phyloP scores from a whole-genome alignment of 2,888 invertebrate species.

The Halictus ligatus region DNA sequence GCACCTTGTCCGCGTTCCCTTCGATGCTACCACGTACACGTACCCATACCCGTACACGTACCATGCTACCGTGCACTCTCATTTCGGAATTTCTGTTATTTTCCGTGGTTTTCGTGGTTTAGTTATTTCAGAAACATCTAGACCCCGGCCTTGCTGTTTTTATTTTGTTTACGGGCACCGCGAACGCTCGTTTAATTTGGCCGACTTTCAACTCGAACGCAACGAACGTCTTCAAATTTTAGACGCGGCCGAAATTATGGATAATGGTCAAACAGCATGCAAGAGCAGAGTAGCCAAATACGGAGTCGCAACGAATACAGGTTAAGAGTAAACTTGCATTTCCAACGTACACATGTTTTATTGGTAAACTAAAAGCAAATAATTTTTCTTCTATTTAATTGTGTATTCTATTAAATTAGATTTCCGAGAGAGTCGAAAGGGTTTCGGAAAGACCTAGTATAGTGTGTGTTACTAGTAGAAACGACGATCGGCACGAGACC shows the following conservation, averaged over 20 bases:
- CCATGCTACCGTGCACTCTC: background rate
- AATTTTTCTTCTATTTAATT: too few species aligned
- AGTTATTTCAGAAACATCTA: background rate
- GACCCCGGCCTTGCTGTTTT: background rate
- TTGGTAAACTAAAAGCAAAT: too few species aligned
- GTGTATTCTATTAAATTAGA: too few species aligned
- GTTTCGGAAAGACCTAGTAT: too few species aligned
- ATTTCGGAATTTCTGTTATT: slow-evolving; percentile 35
- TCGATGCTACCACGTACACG: background rate
- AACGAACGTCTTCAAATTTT: background rate
- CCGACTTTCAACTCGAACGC: background rate
- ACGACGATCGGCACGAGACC: too few species aligned
- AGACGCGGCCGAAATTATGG: background rate
- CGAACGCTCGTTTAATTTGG: slow-evolving; percentile 24
- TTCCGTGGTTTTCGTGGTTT: slow-evolving; percentile 27
- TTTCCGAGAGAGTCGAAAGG: too few species aligned
- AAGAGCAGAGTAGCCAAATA: background rate
- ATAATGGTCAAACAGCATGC: background rate
- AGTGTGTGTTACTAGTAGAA: too few species aligned
- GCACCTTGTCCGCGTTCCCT: slow-evolving; percentile 32
- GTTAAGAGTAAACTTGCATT: background rate
- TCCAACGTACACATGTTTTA: background rate
- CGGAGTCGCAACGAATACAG: background rate
- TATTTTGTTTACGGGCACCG: slow-evolving; percentile 7
- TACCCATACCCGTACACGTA: background rate